Conservation (phyloP, 2,797 vertebrate species). For the Sebastes kiyomatsui region DNA sequence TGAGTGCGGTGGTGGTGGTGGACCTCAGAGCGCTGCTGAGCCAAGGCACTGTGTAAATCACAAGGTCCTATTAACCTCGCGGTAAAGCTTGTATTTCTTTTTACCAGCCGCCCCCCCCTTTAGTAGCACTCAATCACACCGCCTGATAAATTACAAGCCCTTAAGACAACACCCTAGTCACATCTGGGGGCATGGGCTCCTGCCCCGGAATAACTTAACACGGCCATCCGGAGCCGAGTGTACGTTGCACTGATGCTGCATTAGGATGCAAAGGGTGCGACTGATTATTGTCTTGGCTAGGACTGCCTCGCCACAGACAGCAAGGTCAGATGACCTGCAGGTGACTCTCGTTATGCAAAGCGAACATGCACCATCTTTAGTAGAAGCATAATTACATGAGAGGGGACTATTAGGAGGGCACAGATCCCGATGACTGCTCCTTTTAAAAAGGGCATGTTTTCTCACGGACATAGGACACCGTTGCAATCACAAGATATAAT, state of each 20-base stretch:
- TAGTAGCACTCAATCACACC: slow-evolving; percentile 36
- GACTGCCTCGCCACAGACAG: not conserved
- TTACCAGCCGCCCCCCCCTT: slow-evolving; percentile 5
- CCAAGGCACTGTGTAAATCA: slow-evolving; percentile 60
- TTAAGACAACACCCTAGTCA: slow-evolving; percentile 16
- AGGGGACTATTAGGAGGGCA: not conserved
- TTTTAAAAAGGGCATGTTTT: not conserved
- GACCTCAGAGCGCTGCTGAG: slow-evolving; percentile 30
- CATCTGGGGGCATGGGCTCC: slow-evolving; percentile 13
- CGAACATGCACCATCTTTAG: slow-evolving; percentile 11
- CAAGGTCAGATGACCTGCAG: slow-evolving; percentile 5
- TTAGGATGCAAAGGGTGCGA: slow-evolving; percentile 25
- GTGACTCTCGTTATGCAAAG: slow-evolving; percentile 1
- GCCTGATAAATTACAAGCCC: slow-evolving; percentile 45
- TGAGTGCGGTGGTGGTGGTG: slow-evolving; percentile 5
- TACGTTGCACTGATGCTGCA: slow-evolving; percentile 10
- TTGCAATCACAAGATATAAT: not conserved
- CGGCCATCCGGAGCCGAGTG: slow-evolving; percentile 8
- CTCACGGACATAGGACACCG: not conserved
- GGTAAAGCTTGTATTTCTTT: slow-evolving; percentile 40
- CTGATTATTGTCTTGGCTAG: not conserved
- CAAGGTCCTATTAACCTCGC: slow-evolving; percentile 53
- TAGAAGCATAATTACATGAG: slow-evolving; percentile 28
- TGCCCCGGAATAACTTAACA: slow-evolving; percentile 45
- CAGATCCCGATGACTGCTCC: not conserved